Base-by-base conservation (phyloP, 2,888 invertebrate species). In the Gasteruption jaculator region DNA sequence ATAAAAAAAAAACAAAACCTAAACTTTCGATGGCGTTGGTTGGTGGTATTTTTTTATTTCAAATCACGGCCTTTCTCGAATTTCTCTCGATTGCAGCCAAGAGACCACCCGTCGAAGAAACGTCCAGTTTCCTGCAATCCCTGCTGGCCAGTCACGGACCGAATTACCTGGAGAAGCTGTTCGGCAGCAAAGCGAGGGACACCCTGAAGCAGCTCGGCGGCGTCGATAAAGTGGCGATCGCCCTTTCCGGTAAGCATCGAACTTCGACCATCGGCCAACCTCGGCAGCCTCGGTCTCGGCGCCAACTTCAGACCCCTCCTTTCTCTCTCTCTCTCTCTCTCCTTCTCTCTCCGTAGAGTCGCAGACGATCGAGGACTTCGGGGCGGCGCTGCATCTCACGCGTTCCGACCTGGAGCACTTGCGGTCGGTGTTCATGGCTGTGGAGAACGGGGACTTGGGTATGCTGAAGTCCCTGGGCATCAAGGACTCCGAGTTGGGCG, bases 61-160 rank as follows among this genome's bases (percentile, higher is more conserved):
- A 18, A 27, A 27, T 38, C 31, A n/a, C n/a, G n/a, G n/a, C n/a
- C n/a, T n/a, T n/a, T n/a, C n/a, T n/a, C n/a, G n/a, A n/a, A n/a
- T n/a, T n/a, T n/a, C n/a, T n/a, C n/a, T n/a, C n/a, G n/a, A n/a
- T n/a, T n/a, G n/a, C 75, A 92, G 95, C 95, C 15, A 94, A 93
- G 72, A 80, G 95, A 64, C 95, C 95, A 56, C 95, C 95, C 36
- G 94, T 95, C 21, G 94, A 95, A 71, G 95, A 95, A 72, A 95
- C 94, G 1, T 90, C 92, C 30, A 92, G 92, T 47, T 96, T 95
- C 72, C 76, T 96, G 53, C 91, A 94, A 69, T 93, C 93, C 15
- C 77, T 96, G 56, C 77, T 96, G 60, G 90, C 91, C 33, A 92
- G 93, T 50, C 95, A 95, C 70, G 95, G 95, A 49, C 93, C 93